A percentile compares a stretch with the other conserved stretches of the same genome.
Evolutionary conservation across 2,797 vertebrate genomes (phyloP).

Genomic region (Rhyacichthys aspro): DNA sequence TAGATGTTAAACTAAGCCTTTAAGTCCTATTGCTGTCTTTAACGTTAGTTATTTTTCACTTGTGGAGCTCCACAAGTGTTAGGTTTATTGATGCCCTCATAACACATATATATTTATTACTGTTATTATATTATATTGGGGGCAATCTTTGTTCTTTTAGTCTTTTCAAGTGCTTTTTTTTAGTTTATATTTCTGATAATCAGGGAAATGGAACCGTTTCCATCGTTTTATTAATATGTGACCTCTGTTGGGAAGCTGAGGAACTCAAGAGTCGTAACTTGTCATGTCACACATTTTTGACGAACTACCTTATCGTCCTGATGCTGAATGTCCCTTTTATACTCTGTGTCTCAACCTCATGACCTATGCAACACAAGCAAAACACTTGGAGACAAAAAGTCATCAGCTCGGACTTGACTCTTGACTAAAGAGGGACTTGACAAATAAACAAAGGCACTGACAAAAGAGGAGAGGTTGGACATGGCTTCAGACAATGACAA

Average conservation of each 20-base stretch:
- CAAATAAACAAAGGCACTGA: conserved; percentile 82
- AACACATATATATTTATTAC: conserved; percentile 82
- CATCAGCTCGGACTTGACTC: conserved; percentile 72
- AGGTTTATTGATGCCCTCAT: conserved; percentile 75
- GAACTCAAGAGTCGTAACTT: conserved; percentile 82
- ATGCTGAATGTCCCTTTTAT: conserved; percentile 89
- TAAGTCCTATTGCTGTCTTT: conserved; percentile 83
- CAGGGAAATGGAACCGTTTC: conserved; percentile 95
- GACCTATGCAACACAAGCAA: conserved; percentile 83
- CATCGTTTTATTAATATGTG: conserved; percentile 80
- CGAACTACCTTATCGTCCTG: conserved; percentile 83
- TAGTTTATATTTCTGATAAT: conserved; percentile 83
- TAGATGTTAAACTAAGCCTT: conserved; percentile 77
- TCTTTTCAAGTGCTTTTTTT: conserved; percentile 76
- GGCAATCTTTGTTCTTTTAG: conserved; percentile 73
- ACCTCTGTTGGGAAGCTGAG: conserved; percentile 87
- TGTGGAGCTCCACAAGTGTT: conserved; percentile 64
- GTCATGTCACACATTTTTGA: conserved; percentile 77
- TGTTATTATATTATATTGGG: conserved; percentile 76
- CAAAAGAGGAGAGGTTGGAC: conserved; percentile 61
- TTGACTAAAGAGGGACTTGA: conserved; percentile 75
- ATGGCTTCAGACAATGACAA: conserved; percentile 72
- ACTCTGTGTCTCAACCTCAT: conserved; percentile 71
- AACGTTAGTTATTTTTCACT: conserved; percentile 71
- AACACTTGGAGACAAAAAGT: conserved; percentile 69